These are phyloP conservation scores for Macroramphosus scolopax DNA, from an alignment of 2,797 vertebrate species.

Conservation along the genomic window DNA sequence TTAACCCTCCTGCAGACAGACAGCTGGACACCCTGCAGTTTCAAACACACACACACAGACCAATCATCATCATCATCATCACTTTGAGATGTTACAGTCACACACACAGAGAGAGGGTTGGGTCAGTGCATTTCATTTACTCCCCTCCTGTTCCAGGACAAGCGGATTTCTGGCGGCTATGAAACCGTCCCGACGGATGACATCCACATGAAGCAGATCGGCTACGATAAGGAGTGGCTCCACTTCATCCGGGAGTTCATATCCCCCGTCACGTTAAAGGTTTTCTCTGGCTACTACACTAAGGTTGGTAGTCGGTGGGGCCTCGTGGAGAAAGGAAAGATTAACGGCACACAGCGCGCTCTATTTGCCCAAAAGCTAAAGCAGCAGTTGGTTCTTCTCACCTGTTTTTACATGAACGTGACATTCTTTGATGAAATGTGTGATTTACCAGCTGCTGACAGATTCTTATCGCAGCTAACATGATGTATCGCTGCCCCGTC, in stretches of 20 bases:
- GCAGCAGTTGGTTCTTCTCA: no score
- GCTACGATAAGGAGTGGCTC: constrained; percentile 91
- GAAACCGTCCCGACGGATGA: constrained; percentile 98
- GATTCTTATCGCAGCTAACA: constrained; percentile 5
- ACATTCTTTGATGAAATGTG: background rate
- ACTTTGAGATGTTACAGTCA: no score
- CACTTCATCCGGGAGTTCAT: constrained; percentile 98
- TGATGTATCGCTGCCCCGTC: constrained; percentile 1
- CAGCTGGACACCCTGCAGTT: no score
- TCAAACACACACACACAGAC: no score
- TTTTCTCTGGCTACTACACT: constrained; percentile 96
- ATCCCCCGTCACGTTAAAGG: constrained; percentile 92
- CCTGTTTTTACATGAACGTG: constrained; percentile 9
- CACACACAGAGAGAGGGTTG: no score
- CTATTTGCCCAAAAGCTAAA: no score
- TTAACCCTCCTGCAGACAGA: no score
- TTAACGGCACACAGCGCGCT: no score
- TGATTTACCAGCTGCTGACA: no score
- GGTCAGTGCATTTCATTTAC: no score
- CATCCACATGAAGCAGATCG: constrained; percentile 96
- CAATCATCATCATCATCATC: no score
- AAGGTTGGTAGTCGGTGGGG: constrained; percentile 84
- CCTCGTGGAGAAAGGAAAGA: background rate
- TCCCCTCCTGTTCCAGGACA: constrained; percentile 85
- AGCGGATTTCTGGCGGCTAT: constrained; percentile 91